Percentiles rank a stretch among this genome's conserved stretches.
Conservation (phyloP, 2,113 vertebrate genomes). For the Alligator mississippiensis region DNA sequence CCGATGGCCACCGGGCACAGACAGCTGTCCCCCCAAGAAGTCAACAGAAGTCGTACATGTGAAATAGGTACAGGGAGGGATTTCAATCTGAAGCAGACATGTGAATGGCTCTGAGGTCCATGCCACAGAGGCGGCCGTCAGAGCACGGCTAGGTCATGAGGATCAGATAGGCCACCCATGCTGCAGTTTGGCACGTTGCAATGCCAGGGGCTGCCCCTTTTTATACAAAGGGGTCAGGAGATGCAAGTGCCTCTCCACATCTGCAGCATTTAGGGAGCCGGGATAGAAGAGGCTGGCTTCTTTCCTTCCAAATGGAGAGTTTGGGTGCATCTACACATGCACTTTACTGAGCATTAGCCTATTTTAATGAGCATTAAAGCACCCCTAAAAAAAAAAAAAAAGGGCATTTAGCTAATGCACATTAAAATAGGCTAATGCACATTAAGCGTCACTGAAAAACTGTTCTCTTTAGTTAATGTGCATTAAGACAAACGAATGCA, state of each 20-base stretch:
- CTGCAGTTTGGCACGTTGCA: neutral
- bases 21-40: neutral
- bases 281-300: conserved; percentile 1
- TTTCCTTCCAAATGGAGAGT: neutral
- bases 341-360: too few relatives aligned
- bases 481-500: too few relatives aligned
- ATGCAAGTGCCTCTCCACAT: conserved; percentile 7
- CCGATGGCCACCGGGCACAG: conserved; percentile 9
- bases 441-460: too few relatives aligned
- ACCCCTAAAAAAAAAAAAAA: too few relatives aligned
- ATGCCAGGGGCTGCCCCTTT: neutral
- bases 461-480: too few relatives aligned
- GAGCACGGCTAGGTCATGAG: conserved; percentile 30
- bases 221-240: neutral
- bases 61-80: conserved; percentile 28
- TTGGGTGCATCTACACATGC: neutral
- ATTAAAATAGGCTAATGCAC: too few relatives aligned
- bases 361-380: too few relatives aligned
- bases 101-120: neutral
- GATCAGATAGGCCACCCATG: neutral
- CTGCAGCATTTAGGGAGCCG: neutral
- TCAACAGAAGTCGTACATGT: neutral
- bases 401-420: too few relatives aligned
- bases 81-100: conserved; percentile 42
- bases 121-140: neutral